Evolutionary conservation across 2,797 vertebrate genomes (phyloP).

Genomic region (Chrysolophus pictus): DNA sequence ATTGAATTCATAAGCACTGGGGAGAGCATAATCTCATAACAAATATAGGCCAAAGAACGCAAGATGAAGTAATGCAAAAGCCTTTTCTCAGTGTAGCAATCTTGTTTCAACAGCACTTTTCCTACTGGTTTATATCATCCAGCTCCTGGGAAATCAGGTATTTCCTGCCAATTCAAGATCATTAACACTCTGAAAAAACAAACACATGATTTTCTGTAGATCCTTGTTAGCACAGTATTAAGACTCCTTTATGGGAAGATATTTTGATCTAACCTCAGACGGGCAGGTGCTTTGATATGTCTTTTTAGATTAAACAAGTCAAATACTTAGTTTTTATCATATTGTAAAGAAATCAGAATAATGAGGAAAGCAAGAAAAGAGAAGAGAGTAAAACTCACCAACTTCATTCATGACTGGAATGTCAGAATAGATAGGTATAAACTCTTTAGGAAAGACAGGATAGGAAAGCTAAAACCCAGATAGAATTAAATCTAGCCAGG

Average conservation of each 20-base stretch:
- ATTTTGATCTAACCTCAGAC: not conserved
- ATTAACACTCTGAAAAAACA: slow-evolving; percentile 43
- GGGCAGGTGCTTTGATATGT: not conserved
- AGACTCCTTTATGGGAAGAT: not conserved
- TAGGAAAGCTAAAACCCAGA: too few relatives aligned
- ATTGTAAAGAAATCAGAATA: not conserved
- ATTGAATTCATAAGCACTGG: not conserved
- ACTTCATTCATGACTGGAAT: not conserved
- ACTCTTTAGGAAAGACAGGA: too few relatives aligned
- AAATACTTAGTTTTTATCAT: not conserved
- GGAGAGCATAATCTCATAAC: not conserved
- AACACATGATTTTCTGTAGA: not conserved
- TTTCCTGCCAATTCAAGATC: slow-evolving; percentile 17
- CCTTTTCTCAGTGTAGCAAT: not conserved
- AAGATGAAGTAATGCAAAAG: not conserved
- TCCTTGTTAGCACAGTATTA: slow-evolving; percentile 5
- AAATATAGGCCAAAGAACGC: not conserved
- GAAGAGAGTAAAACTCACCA: not conserved
- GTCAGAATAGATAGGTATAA: too few relatives aligned
- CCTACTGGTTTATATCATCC: not conserved
- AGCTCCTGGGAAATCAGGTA: slow-evolving; percentile 29
- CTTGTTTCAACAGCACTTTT: not conserved
- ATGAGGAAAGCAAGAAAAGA: not conserved
- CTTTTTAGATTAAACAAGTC: not conserved
- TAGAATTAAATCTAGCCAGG: too few relatives aligned